Evolutionary conservation across 2,113 vertebrate genomes (phyloP).

Genomic region (Leptobrachium leishanense): DNA sequence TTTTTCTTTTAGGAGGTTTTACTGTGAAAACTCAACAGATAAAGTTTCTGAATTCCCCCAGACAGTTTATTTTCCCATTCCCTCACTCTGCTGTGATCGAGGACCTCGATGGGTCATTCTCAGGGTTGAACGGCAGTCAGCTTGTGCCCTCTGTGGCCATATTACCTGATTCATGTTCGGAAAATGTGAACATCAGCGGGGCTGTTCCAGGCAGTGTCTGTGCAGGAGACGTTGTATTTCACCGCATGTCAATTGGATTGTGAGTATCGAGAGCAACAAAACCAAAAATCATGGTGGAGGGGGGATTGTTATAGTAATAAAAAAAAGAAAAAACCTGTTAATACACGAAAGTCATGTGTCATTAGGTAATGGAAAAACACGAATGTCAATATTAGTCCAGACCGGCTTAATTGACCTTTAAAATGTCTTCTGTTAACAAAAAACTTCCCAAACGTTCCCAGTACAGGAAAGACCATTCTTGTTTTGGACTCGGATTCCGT

Average conservation of each 20-base stretch:
- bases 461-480: too few relatives aligned
- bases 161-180: conserved; percentile 56
- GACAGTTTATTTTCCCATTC: conserved; percentile 67
- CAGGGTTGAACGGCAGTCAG: conserved; percentile 53
- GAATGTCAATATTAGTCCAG: too few relatives aligned
- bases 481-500: too few relatives aligned
- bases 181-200: conserved; percentile 56
- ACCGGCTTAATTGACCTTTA: too few relatives aligned
- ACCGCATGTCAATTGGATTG: conserved; percentile 69
- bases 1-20: conserved; percentile 66
- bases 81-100: conserved; percentile 67
- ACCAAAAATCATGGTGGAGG: too few relatives aligned
- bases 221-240: conserved; percentile 55
- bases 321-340: too few relatives aligned
- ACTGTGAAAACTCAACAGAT: conserved; percentile 59
- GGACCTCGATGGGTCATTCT: conserved; percentile 67
- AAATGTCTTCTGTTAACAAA: too few relatives aligned
- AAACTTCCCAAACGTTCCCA: too few relatives aligned
- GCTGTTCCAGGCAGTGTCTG: conserved; percentile 59
- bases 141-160: conserved; percentile 61
- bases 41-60: conserved; percentile 61
- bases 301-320: too few relatives aligned
- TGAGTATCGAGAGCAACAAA: conserved; percentile 55
- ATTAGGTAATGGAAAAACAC: too few relatives aligned
- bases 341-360: too few relatives aligned